These are phyloP conservation scores for Linnaemya vulpina DNA, from an alignment of 2,888 invertebrate genomes.

Conservation along the genomic window DNA sequence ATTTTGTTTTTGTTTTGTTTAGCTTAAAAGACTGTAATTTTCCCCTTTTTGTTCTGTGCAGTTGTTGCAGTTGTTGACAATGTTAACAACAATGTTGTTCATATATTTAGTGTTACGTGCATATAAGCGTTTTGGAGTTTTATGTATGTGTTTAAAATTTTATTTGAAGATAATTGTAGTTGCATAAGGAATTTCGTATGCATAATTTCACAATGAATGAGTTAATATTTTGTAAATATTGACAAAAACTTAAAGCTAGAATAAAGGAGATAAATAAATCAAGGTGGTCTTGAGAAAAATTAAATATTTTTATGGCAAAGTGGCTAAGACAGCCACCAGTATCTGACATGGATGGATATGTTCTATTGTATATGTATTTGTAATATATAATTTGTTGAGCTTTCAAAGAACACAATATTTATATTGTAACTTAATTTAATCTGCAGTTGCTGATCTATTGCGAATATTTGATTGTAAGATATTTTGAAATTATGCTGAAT, in stretches of 20 bases:
- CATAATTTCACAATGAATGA: constrained; percentile 71
- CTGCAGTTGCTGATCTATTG: too few relatives aligned
- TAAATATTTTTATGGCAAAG: constrained; percentile 19
- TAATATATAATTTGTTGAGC: too few relatives aligned
- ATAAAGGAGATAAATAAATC: constrained; percentile 69
- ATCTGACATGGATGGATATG: too few relatives aligned
- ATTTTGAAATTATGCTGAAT: too few relatives aligned
- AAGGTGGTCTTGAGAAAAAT: constrained; percentile 66
- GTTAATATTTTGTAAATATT: constrained; percentile 67
- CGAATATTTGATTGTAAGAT: too few relatives aligned
- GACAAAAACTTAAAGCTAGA: constrained; percentile 67
- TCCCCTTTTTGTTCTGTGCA: constrained; percentile 17
- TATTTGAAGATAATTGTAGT: constrained; percentile 63
- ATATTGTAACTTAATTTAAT: too few relatives aligned
- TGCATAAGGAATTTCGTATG: constrained; percentile 72
- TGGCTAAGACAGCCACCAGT: background rate
- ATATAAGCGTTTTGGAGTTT: background rate
- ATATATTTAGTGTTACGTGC: constrained; percentile 6
- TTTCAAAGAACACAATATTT: too few relatives aligned
- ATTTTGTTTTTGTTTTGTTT: constrained; percentile 32
- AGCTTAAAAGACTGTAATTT: constrained; percentile 42
- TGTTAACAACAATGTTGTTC: constrained; percentile 60
- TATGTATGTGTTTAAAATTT: constrained; percentile 5
- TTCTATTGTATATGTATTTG: too few relatives aligned
- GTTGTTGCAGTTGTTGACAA: constrained; percentile 31